Base-by-base conservation (phyloP, 2,113 vertebrate species). In the Pelusios castaneus region DNA sequence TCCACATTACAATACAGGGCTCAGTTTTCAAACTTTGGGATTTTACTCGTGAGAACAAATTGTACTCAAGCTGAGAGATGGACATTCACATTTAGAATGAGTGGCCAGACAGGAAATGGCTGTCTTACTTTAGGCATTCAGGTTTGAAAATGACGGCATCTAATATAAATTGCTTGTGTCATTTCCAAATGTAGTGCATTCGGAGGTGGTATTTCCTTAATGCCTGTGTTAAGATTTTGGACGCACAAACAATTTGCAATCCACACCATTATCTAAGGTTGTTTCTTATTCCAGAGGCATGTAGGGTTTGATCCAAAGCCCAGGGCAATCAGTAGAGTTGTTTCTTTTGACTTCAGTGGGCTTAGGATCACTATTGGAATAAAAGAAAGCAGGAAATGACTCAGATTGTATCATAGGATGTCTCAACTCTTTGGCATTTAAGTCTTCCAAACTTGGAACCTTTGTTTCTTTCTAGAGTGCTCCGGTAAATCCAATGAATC, bases 351-450 rank as follows among this genome's bases (percentile, higher is more conserved):
- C 89, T 94, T 89, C 92, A 89, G 89, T 56, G 63, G 84, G 52
- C 84, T 90, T 6, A 82, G 91, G 95, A 94, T 95, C 89, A 45
- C 88, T 94, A 12, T n/a, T 49, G 84, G 63, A 87, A 95, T 73
- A 93, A 94, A 97, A 89, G 88, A 82, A 41, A 87, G 21, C 93
- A 95, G 94, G 94, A 96, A 96, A 34, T 73, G 56, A 84, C 93
- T 95, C 0, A 5, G 49, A 87, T 97, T 93, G 82, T 86, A 88
- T 95, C 95, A 4, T 93, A 95, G 95, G 89, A 54, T 95, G 92
- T 51, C 73, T 76, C 92, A 94, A 85, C 81, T 80, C 55, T 29
- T 49, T 80, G 8, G 49, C 89, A 87, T 93, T 95, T 84, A 92
- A 80, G 49, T 87, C 84, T 34, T 56, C 22, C 0, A 73, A 91